These are phyloP conservation scores for Saccostrea echinata DNA, from an alignment of 1,140 invertebrate species.

Conservation along the genomic window DNA sequence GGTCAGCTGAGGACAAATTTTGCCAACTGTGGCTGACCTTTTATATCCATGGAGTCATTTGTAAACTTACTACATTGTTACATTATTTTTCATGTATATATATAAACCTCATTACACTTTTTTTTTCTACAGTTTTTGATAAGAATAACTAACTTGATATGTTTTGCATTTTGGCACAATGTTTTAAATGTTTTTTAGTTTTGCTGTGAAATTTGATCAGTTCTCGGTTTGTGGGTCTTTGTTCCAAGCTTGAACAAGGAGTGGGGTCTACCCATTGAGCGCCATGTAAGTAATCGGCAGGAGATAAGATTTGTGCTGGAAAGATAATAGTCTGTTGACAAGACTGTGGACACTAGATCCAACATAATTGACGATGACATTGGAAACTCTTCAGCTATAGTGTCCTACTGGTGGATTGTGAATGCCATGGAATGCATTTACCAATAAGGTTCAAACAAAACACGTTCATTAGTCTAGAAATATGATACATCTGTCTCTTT, in stretches of 20 bases:
- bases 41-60: neutral
- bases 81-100: neutral
- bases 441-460: constrained; percentile 8
- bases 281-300: constrained; percentile 6
- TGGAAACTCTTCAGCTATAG: neutral
- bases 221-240: constrained; percentile 23
- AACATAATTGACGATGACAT: constrained; percentile 25
- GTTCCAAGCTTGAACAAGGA: neutral
- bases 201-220: neutral
- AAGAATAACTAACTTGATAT: neutral
- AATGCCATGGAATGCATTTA: neutral
- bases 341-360: constrained; percentile 22
- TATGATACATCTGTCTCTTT: constrained; percentile 20
- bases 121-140: neutral
- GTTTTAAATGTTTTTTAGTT: neutral
- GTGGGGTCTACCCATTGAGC: constrained; percentile 29
- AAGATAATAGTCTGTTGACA: constrained; percentile 34
- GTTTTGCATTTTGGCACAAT: neutral
- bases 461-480: constrained; percentile 15
- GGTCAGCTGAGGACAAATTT: constrained; percentile 28
- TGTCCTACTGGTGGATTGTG: neutral
- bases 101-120: neutral
- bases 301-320: constrained; percentile 7
- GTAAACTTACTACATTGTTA: neutral
- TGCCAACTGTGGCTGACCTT: neutral